Evolutionary conservation across 2,888 invertebrate genomes (phyloP).

Genomic region (Hydropsyche betteni): DNA sequence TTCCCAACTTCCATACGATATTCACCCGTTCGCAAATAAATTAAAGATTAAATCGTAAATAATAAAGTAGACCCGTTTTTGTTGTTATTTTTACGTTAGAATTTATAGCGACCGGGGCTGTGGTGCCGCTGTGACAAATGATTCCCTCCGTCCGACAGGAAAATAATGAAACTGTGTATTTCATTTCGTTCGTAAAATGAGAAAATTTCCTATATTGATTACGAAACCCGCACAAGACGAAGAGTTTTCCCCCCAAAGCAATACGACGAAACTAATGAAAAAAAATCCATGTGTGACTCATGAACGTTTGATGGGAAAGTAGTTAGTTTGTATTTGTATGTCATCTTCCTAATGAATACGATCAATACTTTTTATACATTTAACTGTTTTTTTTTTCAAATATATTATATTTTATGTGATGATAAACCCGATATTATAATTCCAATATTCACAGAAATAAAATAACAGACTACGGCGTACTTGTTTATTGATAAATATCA

Average conservation of each 20-base stretch:
- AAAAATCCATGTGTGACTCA: neutral
- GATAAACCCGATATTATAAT: too few relatives aligned
- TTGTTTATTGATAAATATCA: too few relatives aligned
- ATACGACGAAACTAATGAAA: neutral
- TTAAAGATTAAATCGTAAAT: conserved; percentile 25
- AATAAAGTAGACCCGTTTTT: conserved; percentile 17
- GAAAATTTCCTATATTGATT: conserved; percentile 33
- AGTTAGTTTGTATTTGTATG: conserved; percentile 1
- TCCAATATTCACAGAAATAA: neutral
- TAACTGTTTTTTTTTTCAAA: too few relatives aligned
- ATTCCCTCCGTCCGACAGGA: conserved; percentile 27
- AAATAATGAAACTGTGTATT: conserved; percentile 37
- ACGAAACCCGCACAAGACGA: neutral
- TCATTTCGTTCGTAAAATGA: conserved; percentile 33
- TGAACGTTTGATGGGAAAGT: neutral
- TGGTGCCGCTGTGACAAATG: conserved; percentile 34
- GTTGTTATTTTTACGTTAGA: conserved; percentile 12
- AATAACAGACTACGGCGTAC: too few relatives aligned
- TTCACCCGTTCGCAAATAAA: conserved; percentile 10
- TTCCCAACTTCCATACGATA: too few relatives aligned
- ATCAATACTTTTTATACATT: too few relatives aligned
- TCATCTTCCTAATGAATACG: neutral
- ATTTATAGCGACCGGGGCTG: conserved; percentile 23
- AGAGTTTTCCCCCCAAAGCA: neutral
- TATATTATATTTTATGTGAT: too few relatives aligned